A percentile compares a stretch with the other conserved stretches of the same genome.
Evolutionary conservation across 2,113 vertebrate species (phyloP).

Genomic region (Archilochus colubris): DNA sequence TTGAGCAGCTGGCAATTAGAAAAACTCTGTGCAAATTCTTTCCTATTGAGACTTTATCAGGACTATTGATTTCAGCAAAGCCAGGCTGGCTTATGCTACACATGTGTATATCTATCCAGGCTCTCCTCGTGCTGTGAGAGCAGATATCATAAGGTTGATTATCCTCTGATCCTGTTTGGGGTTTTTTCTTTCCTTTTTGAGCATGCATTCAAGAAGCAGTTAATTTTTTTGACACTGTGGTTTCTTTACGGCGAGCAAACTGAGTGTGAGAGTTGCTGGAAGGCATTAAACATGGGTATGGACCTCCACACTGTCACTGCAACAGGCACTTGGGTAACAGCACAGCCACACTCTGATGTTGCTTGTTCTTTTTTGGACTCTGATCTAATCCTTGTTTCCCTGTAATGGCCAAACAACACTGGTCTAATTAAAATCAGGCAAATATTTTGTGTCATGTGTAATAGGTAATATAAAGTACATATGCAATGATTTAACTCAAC

Average conservation of each 20-base stretch:
- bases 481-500: slow-evolving; percentile 55
- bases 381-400: slow-evolving; percentile 37
- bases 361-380: not conserved
- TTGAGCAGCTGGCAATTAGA: not conserved
- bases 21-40: not conserved
- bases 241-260: not conserved
- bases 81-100: fast-evolving
- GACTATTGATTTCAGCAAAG: not conserved
- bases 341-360: not conserved
- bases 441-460: slow-evolving; percentile 70
- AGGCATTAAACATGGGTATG: not conserved
- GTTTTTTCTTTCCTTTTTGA: not conserved
- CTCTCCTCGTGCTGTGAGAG: not conserved
- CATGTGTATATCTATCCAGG: not conserved
- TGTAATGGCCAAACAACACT: slow-evolving; percentile 11
- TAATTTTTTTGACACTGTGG: not conserved
- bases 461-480: slow-evolving; percentile 67
- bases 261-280: not conserved
- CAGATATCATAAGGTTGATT: not conserved
- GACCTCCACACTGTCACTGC: not conserved
- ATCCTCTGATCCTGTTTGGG: not conserved
- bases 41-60: not conserved
- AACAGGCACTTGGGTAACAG: not conserved
- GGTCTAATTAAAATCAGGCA: slow-evolving; percentile 69
- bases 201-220: not conserved